These are phyloP conservation scores for Hybognathus amarus DNA, from an alignment of 2,797 vertebrate genomes.

Conservation along the genomic window DNA sequence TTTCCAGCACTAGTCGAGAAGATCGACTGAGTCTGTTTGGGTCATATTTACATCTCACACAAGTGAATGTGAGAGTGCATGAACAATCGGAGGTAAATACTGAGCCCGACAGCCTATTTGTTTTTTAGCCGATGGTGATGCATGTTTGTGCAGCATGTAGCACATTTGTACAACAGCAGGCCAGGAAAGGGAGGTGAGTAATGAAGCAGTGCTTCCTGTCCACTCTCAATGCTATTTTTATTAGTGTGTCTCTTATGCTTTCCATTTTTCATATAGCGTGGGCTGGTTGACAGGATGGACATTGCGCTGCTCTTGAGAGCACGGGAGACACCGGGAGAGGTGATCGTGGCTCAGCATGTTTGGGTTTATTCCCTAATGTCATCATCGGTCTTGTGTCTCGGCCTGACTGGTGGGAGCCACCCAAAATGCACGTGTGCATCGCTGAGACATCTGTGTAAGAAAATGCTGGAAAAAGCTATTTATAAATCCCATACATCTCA, in stretches of 20 bases:
- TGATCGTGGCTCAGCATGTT: slow-evolving; percentile 33
- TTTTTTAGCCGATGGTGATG: slow-evolving; percentile 81
- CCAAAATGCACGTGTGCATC: neutral
- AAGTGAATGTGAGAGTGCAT: slow-evolving; percentile 76
- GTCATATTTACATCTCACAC: slow-evolving; percentile 37
- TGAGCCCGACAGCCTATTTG: slow-evolving; percentile 83
- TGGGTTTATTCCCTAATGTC: slow-evolving; percentile 30
- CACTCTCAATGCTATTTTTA: slow-evolving; percentile 86
- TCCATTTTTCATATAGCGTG: slow-evolving; percentile 80
- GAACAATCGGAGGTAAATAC: slow-evolving; percentile 88
- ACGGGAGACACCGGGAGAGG: slow-evolving; percentile 16
- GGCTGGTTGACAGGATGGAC: slow-evolving; percentile 45
- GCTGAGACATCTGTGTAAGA: neutral
- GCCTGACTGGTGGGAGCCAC: slow-evolving; percentile 1
- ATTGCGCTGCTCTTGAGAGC: slow-evolving; percentile 18
- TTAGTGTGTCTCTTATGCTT: slow-evolving; percentile 83
- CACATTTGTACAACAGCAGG: slow-evolving; percentile 84
- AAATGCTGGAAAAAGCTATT: neutral
- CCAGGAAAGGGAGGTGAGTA: slow-evolving; percentile 82
- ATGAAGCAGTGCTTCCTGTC: slow-evolving; percentile 85
- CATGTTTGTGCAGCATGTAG: slow-evolving; percentile 86
- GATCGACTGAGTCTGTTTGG: slow-evolving; percentile 33
- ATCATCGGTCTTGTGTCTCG: slow-evolving; percentile 7
- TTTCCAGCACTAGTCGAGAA: slow-evolving; percentile 8
- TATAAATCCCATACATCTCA: neutral